Evolutionary conservation across 2,113 vertebrate species (phyloP).

Genomic region (Corvus moneduloides): DNA sequence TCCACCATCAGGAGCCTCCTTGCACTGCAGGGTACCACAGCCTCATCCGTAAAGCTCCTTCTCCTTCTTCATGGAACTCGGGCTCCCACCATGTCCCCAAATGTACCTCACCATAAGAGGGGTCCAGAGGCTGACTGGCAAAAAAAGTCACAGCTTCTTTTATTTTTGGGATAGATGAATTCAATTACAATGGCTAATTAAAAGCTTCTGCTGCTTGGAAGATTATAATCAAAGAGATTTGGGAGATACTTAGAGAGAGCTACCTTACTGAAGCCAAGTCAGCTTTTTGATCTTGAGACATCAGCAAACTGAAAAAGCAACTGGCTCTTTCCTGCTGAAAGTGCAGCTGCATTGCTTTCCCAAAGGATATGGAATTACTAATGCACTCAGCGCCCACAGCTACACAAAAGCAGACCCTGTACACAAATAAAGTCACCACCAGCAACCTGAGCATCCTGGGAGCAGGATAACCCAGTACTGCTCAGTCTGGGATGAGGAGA

Average conservation of each 20-base stretch:
- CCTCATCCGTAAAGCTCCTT: rapidly evolving
- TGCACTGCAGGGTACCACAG: background rate
- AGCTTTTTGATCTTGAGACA: background rate
- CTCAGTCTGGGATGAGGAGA: background rate
- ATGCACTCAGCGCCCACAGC: background rate
- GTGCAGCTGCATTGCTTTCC: background rate
- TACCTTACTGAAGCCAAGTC: background rate
- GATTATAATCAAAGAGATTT: background rate
- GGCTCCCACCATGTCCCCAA: background rate
- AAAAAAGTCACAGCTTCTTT: background rate
- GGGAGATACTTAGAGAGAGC: background rate
- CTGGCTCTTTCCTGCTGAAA: background rate
- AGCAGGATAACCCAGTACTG: background rate
- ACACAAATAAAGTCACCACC: background rate
- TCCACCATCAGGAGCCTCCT: background rate
- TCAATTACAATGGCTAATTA: background rate
- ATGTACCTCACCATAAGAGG: background rate
- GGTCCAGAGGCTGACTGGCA: background rate
- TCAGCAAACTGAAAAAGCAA: background rate
- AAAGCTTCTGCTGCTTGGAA: background rate
- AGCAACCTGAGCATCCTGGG: background rate
- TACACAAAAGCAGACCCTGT: background rate
- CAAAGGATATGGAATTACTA: background rate
- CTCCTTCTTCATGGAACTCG: background rate
- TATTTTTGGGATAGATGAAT: background rate